Evolutionary conservation across 2,797 vertebrate genomes (phyloP), one percentile per base, ranked within the genome.

Genomic region (Myotis planiceps): DNA sequence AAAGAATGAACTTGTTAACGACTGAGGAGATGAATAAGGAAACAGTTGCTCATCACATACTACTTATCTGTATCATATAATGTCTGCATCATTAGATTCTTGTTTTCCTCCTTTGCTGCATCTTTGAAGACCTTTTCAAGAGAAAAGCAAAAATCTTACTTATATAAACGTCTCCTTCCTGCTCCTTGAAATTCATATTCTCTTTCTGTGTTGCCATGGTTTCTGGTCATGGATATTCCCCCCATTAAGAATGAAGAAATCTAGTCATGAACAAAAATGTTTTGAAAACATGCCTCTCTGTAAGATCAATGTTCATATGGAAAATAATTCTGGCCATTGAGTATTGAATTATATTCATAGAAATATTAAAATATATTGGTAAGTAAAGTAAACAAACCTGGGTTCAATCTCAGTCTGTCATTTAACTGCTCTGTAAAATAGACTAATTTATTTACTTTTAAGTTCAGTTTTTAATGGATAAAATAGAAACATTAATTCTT

Each of bases 171-270:
- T 92, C 95, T 94, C 47, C 13, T 51, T 92, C 86, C 82, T 82
- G 42, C n/a, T 81, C 74, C 78, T 92, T 78, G 66, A 96, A 96
- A 96, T 95, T 95, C 76, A 68, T 60, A 45, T 92, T 92, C 47
- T 92, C 47, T 94, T n/a, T 45, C 85, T 92, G 14, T 85, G 96
- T 97, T 96, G 58, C 90, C 74, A 92, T 96, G 94, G 92, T 93
- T 94, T 96, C 79, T 92, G 78, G 65, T 93, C 68, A 95, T 91
- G 87, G 47, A 71, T 88, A 95, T 88, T 95, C 74, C 94, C 23
- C 66, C 37, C 27, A 78, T 34, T 82, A 47, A 84, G 34, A 29
- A 94, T 68, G 68, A 71, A 92, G 32, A 95, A 86, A 68, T 85
- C 63, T 55, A 81, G 66, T 95, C 79, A 88, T 81, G 65, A 90